Conservation (phyloP, 2,797 vertebrate species). For the Eurystomus glaucurus region DNA sequence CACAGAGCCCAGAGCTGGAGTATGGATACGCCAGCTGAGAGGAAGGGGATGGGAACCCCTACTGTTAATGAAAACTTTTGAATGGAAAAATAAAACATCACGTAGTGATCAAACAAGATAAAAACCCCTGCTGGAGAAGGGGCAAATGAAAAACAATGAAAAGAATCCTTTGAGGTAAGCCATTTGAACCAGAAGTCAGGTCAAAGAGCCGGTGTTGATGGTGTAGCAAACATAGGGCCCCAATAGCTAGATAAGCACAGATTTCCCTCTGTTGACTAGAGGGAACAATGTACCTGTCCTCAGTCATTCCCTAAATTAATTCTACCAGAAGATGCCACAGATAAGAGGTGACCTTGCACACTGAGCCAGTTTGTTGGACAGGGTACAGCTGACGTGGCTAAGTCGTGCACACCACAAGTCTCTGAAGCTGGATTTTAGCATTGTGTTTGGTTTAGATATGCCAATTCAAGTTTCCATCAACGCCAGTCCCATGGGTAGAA, state of each 20-base stretch:
- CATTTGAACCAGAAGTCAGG: not conserved
- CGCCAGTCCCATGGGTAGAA: not conserved
- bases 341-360: slow-evolving; percentile 5
- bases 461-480: not conserved
- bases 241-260: not conserved
- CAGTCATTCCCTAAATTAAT: slow-evolving; percentile 9
- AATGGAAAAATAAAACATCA: not conserved
- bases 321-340: not conserved
- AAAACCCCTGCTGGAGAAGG: not conserved
- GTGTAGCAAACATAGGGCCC: not conserved
- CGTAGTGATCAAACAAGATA: not conserved
- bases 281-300: not conserved
- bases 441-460: not conserved
- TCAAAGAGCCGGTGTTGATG: not conserved
- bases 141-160: not conserved
- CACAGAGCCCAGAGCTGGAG: not conserved
- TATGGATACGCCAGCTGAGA: not conserved
- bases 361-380: not conserved
- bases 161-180: not conserved
- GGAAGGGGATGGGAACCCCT: not conserved
- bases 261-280: not conserved
- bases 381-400: not conserved
- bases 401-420: not conserved
- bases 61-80: not conserved
- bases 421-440: not conserved